Evolutionary conservation across 2,888 invertebrate species (phyloP).

Genomic region (Lepidochrysops patricia): DNA sequence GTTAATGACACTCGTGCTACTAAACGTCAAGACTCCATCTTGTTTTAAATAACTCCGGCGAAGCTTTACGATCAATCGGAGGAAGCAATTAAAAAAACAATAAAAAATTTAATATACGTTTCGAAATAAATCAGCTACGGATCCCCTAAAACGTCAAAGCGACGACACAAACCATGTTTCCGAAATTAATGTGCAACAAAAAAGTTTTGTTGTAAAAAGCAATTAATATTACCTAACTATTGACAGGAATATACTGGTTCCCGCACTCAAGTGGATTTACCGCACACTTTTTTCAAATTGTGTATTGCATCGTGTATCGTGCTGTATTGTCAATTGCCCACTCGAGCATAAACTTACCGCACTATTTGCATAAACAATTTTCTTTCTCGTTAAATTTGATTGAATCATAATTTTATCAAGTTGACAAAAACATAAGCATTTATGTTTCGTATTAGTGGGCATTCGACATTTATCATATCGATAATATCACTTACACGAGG

Average conservation of each 20-base stretch:
- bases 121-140: conserved; percentile 29
- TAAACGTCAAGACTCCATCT: conserved; percentile 28
- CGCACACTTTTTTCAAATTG: too few species aligned
- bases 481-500: conserved; percentile 30
- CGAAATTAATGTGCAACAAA: neutral
- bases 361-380: too few species aligned
- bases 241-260: neutral
- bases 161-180: conserved; percentile 26
- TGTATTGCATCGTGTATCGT: too few species aligned
- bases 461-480: conserved; percentile 24
- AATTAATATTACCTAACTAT: neutral
- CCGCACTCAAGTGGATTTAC: too few species aligned
- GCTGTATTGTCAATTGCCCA: too few species aligned
- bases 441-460: neutral
- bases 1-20: conserved; percentile 25
- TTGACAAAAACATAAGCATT: neutral
- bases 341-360: too few species aligned
- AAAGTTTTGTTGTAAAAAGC: neutral
- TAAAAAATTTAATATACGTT: conserved; percentile 44
- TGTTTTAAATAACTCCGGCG: conserved; percentile 27
- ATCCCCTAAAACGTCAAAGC: conserved; percentile 30
- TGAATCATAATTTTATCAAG: neutral
- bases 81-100: conserved; percentile 55
- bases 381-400: too few species aligned
- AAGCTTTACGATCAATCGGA: conserved; percentile 35